Conservation (phyloP, 2,113 vertebrate genomes). For the Lepisosteus oculatus region DNA sequence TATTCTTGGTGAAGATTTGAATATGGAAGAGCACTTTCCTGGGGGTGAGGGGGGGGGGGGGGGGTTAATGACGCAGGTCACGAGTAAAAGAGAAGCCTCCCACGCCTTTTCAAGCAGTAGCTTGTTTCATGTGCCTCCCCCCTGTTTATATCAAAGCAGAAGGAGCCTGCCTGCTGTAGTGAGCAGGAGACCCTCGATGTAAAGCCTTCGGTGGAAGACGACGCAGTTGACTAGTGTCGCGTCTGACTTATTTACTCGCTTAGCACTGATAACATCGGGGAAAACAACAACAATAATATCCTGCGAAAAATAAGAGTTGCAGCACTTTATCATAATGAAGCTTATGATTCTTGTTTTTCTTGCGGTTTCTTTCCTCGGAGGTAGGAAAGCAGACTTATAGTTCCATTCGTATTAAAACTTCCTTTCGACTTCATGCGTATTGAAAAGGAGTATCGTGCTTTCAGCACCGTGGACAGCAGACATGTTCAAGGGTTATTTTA, state of each 20-base stretch:
- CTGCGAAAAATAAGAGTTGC: not conserved
- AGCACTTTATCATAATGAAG: slow-evolving; percentile 46
- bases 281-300: not conserved
- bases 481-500: too few relatives aligned
- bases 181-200: not conserved
- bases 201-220: not conserved
- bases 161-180: not conserved
- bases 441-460: slow-evolving; percentile 19
- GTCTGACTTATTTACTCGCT: not conserved
- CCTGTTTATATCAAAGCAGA: slow-evolving; percentile 14
- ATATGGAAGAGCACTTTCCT: slow-evolving; percentile 4
- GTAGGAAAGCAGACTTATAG: slow-evolving; percentile 38
- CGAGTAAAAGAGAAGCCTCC: slow-evolving; percentile 7
- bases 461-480: slow-evolving; percentile 66
- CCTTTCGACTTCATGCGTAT: not conserved
- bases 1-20: not conserved
- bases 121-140: not conserved
- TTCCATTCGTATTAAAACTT: not conserved
- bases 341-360: slow-evolving; percentile 32
- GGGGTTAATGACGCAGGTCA: slow-evolving; percentile 17
- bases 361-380: slow-evolving; percentile 37
- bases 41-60: not conserved
- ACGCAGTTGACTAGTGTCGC: not conserved
- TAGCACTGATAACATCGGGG: not conserved
- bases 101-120: slow-evolving; percentile 1